phyloP scores from a whole-genome alignment of 2,113 vertebrate genomes.

The Galeopterus variegatus region DNA sequence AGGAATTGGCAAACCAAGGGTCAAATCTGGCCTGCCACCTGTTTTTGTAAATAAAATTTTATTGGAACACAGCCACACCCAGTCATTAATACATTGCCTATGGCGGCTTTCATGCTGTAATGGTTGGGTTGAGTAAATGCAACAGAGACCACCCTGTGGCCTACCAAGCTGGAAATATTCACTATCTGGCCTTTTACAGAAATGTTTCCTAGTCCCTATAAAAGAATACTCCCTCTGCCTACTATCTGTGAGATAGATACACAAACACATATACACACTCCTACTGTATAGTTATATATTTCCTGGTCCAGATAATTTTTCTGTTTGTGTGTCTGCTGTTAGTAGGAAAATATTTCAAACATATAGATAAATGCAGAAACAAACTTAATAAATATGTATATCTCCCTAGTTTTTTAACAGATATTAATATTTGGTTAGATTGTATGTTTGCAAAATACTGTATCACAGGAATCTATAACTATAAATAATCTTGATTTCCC shows the following conservation, averaged over 20 bases:
- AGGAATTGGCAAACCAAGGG: neutral
- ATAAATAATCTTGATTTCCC: neutral
- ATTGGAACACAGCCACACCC: neutral
- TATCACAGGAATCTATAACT: neutral
- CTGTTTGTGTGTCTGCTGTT: constrained; percentile 1
- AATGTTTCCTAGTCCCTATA: neutral
- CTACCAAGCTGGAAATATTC: neutral
- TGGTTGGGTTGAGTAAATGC: neutral
- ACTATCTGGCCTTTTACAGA: neutral
- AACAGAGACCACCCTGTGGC: neutral
- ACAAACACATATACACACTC: neutral
- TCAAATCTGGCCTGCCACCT: neutral
- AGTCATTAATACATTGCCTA: neutral
- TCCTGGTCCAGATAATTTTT: neutral
- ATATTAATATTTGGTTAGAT: constrained; percentile 63
- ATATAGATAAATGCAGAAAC: neutral
- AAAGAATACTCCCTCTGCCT: neutral
- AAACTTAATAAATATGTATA: neutral
- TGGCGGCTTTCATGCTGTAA: neutral
- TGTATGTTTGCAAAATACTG: neutral
- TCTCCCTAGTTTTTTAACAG: neutral
- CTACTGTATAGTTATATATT: neutral
- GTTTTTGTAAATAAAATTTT: constrained; percentile 40
- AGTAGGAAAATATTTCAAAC: constrained; percentile 30
- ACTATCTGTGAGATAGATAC: neutral